phyloP scores from a whole-genome alignment of 2,888 invertebrate genomes.

The Ophioninae sp. region DNA sequence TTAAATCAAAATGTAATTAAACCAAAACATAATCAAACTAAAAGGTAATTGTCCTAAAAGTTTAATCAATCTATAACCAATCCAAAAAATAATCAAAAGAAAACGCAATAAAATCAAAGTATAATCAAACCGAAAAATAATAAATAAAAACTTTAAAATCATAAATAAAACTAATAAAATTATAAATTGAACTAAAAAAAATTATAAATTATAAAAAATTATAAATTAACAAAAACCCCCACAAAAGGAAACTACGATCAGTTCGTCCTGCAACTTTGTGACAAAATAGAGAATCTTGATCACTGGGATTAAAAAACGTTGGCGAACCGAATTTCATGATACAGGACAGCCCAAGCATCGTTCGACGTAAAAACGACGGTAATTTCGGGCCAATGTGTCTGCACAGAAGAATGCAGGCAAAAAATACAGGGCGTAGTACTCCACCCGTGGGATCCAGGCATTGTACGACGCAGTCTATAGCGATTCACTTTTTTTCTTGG shows the following conservation, averaged over 20 bases:
- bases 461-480: conserved; percentile 32
- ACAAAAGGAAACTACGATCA: neutral
- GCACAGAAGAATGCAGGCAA: conserved; percentile 25
- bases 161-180: too few relatives aligned
- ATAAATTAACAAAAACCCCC: too few relatives aligned
- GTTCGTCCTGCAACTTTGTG: neutral
- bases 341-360: conserved; percentile 31
- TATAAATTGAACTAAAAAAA: neutral
- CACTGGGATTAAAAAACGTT: neutral
- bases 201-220: too few relatives aligned
- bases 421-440: conserved; percentile 42
- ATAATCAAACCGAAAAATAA: too few relatives aligned
- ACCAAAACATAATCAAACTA: too few relatives aligned
- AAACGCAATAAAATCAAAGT: too few relatives aligned
- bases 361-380: conserved; percentile 29
- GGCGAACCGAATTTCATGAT: conserved; percentile 29
- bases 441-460: conserved; percentile 29
- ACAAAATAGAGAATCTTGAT: neutral
- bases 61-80: too few relatives aligned
- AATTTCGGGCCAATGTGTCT: conserved; percentile 50
- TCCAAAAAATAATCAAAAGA: too few relatives aligned
- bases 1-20: too few relatives aligned
- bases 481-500: conserved; percentile 27
- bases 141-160: too few relatives aligned
- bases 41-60: too few relatives aligned